Base-by-base conservation (phyloP, 2,113 vertebrate species). In the Entelurus aequoreus region DNA sequence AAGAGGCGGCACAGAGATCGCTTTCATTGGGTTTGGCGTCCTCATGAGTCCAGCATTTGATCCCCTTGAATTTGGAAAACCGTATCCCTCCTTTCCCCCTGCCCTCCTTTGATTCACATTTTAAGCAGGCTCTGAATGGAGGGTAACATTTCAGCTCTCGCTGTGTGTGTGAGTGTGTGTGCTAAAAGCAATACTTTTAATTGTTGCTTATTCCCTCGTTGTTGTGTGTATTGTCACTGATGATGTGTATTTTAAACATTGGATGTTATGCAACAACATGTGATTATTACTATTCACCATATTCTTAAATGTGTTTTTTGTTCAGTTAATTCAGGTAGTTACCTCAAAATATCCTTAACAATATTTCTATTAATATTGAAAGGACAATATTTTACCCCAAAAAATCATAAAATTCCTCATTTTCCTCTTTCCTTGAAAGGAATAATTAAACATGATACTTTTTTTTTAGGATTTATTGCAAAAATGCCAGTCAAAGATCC, bases 11-110 rank as follows among this genome's bases (percentile, higher is more conserved):
- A 95, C 93, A 96, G 93, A 94, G 88, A 80, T 80, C 88, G 90
- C 93, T 96, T 98, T 97, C 94, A 95, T 94, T 90, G 48, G 86
- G 90, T 93, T 94, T 88, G 89, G 92, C 89, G 92, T 90, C 91
- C 90, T 94, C 94, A 93, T 94, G 93, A 96, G 94, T 91, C 91
- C 84, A 93, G 90, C 94, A 97, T 95, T 93, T 93, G 92, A 97
- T 98, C 94, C 91, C 90, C 90, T 94, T 94, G 92, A 94, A 92
- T 92, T 88, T 88, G 92, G 92, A 87, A 89, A 93, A 93, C 92
- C 85, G 90, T 91, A 91, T 89, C 71, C 53, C 49, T 10, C 35
- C 7, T 40, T 16, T 11, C 1, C 10, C 55, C 75, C 90, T 11
- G n/a, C 1, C 16, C 55, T 40, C 77, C 90, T 94, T 94, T 93